phyloP scores from a whole-genome alignment of 1,140 invertebrate species.

The Platyura marginata region DNA sequence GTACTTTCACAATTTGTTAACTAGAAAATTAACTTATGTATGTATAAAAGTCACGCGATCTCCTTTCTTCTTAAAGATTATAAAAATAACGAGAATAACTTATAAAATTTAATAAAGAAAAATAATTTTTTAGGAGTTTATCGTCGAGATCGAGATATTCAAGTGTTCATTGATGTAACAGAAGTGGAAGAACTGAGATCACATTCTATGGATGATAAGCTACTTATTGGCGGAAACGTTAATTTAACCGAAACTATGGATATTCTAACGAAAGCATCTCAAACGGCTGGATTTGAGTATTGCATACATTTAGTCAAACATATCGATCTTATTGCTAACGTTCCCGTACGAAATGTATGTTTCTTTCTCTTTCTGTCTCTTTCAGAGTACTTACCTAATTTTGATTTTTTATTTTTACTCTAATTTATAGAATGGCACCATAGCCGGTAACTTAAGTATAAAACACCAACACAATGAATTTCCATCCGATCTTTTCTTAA shows the following conservation, averaged over 20 bases:
- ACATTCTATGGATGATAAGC: slow-evolving; percentile 22
- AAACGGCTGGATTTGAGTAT: neutral
- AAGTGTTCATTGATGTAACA: slow-evolving; percentile 40
- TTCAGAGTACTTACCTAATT: no score
- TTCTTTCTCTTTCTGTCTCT: neutral
- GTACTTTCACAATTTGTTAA: no score
- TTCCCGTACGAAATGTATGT: slow-evolving; percentile 40
- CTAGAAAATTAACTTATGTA: no score
- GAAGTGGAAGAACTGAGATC: slow-evolving; percentile 32
- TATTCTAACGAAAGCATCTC: slow-evolving; percentile 24
- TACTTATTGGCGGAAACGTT: slow-evolving; percentile 31
- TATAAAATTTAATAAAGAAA: no score
- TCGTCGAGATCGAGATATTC: slow-evolving; percentile 23
- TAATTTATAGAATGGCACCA: slow-evolving; percentile 37
- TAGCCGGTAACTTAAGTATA: slow-evolving; percentile 62
- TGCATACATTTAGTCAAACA: slow-evolving; percentile 9
- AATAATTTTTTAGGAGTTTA: slow-evolving; percentile 33
- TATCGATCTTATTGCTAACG: slow-evolving; percentile 38
- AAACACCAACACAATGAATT: slow-evolving; percentile 59
- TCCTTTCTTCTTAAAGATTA: no score
- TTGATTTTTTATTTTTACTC: no score
- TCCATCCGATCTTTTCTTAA: slow-evolving; percentile 50
- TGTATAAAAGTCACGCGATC: no score
- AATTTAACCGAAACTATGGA: slow-evolving; percentile 33
- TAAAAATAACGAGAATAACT: slow-evolving; percentile 24